Evolutionary conservation across 2,888 invertebrate genomes (phyloP).

Genomic region (Nesidiocoris tenuis): DNA sequence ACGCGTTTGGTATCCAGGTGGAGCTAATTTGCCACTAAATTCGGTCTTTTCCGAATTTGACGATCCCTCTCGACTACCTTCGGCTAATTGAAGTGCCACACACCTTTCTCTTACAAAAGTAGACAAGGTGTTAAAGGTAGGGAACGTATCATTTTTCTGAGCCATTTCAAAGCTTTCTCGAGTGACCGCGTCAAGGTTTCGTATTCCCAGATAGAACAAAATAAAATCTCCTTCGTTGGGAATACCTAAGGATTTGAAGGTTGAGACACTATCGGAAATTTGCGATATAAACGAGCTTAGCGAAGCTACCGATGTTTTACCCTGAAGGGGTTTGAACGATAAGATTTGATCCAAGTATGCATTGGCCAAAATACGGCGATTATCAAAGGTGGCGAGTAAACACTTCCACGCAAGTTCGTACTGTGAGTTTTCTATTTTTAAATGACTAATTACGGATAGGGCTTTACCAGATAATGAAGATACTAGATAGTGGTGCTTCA

Average conservation of each 20-base stretch:
- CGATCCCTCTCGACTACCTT: neutral
- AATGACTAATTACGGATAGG: neutral
- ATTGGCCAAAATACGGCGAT: neutral
- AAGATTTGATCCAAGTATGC: conserved; percentile 3
- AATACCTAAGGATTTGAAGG: neutral
- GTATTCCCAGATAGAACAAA: neutral
- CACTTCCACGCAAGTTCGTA: neutral
- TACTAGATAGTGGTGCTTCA: neutral
- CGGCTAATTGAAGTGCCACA: neutral
- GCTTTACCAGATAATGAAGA: neutral
- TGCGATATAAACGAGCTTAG: neutral
- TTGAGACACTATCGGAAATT: neutral
- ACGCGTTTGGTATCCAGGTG: neutral
- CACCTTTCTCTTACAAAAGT: neutral
- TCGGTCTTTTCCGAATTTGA: neutral
- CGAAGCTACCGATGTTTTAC: neutral
- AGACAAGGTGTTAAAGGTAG: neutral
- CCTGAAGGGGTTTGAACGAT: neutral
- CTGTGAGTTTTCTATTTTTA: neutral
- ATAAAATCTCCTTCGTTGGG: neutral
- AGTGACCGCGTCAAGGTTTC: neutral
- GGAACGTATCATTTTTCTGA: neutral
- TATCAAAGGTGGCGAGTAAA: neutral
- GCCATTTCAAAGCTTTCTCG: conserved; percentile 5
- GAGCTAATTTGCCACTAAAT: neutral